Percentiles rank a stretch among this genome's conserved stretches.
phyloP scores from a whole-genome alignment of 2,888 invertebrate species.

The Ichneumoninae sp. region DNA sequence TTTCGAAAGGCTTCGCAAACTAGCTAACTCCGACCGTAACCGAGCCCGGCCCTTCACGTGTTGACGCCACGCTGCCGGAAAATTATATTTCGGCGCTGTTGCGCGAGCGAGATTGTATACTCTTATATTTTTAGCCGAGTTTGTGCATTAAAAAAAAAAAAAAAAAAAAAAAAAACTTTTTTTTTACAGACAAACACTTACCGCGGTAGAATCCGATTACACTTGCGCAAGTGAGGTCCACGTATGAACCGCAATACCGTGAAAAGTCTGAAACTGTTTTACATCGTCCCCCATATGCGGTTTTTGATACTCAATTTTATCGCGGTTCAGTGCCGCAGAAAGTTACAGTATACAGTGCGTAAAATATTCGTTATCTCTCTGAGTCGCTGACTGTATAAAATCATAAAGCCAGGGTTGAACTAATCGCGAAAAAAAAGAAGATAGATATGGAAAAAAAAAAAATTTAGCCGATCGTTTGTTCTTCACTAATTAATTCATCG shows the following conservation, averaged over 20 bases:
- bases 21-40: background rate
- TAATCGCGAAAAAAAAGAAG: conserved; percentile 10
- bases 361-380: conserved; percentile 3
- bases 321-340: background rate
- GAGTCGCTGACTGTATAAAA: conserved; percentile 14
- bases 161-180: background rate
- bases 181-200: background rate
- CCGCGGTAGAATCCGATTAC: background rate
- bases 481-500: conserved; percentile 54
- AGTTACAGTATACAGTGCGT: conserved; percentile 2
- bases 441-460: conserved; percentile 3
- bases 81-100: background rate
- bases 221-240: background rate
- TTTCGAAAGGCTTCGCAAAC: background rate
- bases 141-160: background rate
- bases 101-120: background rate
- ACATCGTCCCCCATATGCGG: background rate
- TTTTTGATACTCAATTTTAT: background rate
- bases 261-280: background rate
- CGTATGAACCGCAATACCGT: background rate
- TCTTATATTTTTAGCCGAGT: background rate
- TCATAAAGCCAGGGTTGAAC: conserved; percentile 18
- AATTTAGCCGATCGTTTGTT: conserved; percentile 30
- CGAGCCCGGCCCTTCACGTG: too few species aligned
- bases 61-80: background rate